Base-by-base conservation (phyloP, 2,888 invertebrate species). In the Leptarthrus brevirostris region DNA sequence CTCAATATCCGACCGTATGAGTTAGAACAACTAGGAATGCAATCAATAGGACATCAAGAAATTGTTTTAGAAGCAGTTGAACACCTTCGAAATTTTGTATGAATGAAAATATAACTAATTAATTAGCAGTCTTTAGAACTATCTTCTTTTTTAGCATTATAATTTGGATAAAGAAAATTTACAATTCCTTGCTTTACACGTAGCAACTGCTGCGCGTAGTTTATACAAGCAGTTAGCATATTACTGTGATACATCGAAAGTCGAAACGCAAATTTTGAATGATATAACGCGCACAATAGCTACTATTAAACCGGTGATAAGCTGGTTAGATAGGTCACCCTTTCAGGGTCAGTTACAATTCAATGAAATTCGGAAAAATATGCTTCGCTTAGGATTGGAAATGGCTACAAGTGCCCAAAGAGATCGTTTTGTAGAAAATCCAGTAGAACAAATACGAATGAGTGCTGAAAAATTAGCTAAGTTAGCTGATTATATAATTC, bases 51-150 rank as follows among this genome's bases (percentile, higher is more conserved):
- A 8, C 97, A 97, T 83, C 96, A 97, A 84, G 97, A 97, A 83
- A 90, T 96, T 71, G 90, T 98, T 77, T 87, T 98, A 54, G 96
- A 97, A 84, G 96, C 96, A 64, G 93, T 97, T 12, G 95, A 96
- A 80, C 92, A 95, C 79, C 88, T 98, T 56, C 87, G 93, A 79
- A 93, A 95, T 86, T 93, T 97, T 86, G 95, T 95, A 86, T 89
- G 8, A 16, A 18, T 64, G 6, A 12, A 40, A 12, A 40, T 40
- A 6, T 12, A 40, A 40, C n/a, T 12, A 0, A 40, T 12, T n/a
- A n/a, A n/a, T n/a, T n/a, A 40, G n/a, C 3, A 12, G 40, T 12
- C 12, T 34, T 70, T 40, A 20, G 47, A 40, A 73, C 47, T 40
- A 3, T 73, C 61, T 75, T 77, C 77, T 77, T 76, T 86, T 86